phyloP scores from a whole-genome alignment of 2,113 vertebrate species.

The Sebastes fasciatus region DNA sequence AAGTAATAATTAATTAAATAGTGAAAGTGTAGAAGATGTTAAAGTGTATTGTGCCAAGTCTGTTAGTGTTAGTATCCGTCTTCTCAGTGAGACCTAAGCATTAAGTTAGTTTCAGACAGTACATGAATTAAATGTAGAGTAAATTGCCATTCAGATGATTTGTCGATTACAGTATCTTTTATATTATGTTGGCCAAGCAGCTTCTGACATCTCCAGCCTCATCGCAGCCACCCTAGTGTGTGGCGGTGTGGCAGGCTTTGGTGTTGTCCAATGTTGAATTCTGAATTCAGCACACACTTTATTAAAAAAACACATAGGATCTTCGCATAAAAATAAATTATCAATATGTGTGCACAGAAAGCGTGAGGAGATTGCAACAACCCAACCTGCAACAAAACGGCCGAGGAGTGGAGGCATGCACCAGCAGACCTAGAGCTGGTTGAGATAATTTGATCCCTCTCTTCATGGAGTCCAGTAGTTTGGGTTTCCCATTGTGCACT shows the following conservation, averaged over 20 bases:
- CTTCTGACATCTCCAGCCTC: background rate
- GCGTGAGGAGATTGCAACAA: background rate
- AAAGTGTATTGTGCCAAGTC: background rate
- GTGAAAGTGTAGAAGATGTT: no score
- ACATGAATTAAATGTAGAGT: background rate
- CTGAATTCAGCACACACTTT: background rate
- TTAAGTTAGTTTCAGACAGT: background rate
- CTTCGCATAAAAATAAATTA: background rate
- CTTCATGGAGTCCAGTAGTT: background rate
- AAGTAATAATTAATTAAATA: no score
- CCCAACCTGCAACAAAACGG: background rate
- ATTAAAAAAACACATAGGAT: background rate
- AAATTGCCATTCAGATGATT: background rate
- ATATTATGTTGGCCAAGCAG: background rate
- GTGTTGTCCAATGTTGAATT: background rate
- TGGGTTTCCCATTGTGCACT: conserved; percentile 26
- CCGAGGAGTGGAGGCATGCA: background rate
- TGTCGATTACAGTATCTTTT: background rate
- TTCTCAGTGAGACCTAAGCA: background rate
- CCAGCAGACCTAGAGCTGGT: background rate
- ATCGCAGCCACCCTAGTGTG: background rate
- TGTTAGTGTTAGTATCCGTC: background rate
- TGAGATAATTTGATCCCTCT: conserved; percentile 10
- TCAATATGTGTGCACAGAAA: background rate
- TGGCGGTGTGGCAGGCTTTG: background rate